Percentiles rank a stretch among this genome's conserved stretches.
phyloP scores from a whole-genome alignment of 2,888 invertebrate species.

The Volucella zonaria region DNA sequence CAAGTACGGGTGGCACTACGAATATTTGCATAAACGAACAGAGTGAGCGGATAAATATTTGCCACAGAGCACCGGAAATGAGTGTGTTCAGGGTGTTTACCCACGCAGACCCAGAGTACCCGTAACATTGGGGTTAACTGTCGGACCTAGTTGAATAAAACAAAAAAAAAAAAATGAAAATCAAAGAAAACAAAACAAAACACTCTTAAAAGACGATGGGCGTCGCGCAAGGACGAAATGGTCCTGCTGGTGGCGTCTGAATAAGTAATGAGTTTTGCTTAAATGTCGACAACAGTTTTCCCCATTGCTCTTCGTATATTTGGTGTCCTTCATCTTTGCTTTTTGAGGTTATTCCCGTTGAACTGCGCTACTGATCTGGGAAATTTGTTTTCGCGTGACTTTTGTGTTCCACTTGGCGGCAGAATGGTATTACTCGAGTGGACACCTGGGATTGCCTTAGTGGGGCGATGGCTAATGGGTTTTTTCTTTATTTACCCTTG shows the following conservation, averaged over 20 bases:
- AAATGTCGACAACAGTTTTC: slow-evolving; percentile 22
- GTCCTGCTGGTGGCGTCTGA: slow-evolving; percentile 54
- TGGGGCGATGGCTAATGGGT: too few species aligned
- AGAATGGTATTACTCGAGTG: slow-evolving; percentile 18
- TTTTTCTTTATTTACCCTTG: too few species aligned
- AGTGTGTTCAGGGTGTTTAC: neutral
- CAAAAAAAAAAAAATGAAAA: neutral
- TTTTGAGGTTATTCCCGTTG: neutral
- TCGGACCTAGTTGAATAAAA: neutral
- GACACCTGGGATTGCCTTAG: too few species aligned
- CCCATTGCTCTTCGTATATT: neutral
- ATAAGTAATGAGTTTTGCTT: slow-evolving; percentile 46
- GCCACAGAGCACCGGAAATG: neutral
- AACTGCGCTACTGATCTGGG: slow-evolving; percentile 47
- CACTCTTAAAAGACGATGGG: neutral
- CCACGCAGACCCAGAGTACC: neutral
- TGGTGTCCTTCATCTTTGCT: neutral
- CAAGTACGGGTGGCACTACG: neutral
- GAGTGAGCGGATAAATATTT: slow-evolving; percentile 45
- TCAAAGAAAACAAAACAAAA: too few species aligned
- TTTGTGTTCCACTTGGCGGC: slow-evolving; percentile 36
- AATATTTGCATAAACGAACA: slow-evolving; percentile 63
- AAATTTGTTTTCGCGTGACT: slow-evolving; percentile 30
- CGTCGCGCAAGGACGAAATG: neutral
- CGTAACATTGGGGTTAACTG: neutral